phyloP scores from a whole-genome alignment of 2,888 invertebrate species.

The Drosophila trichaetosa region DNA sequence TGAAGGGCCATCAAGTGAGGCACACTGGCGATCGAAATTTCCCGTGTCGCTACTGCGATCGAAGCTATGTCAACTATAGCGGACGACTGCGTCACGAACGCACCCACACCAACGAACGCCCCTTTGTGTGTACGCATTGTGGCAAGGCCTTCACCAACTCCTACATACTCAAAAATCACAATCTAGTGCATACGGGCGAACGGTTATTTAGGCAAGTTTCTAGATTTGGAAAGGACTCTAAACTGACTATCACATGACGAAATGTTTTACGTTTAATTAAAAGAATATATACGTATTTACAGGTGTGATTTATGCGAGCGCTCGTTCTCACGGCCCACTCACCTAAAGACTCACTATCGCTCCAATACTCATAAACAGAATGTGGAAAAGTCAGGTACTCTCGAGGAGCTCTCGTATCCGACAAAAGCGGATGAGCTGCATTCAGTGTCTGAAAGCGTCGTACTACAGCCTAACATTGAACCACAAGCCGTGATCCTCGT shows the following conservation, averaged over 20 bases:
- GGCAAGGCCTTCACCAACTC: slow-evolving; percentile 79
- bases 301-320: slow-evolving; percentile 82
- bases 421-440: neutral
- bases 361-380: slow-evolving; percentile 83
- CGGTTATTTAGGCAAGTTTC: slow-evolving; percentile 71
- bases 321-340: slow-evolving; percentile 83
- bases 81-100: slow-evolving; percentile 78
- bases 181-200: slow-evolving; percentile 80
- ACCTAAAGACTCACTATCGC: slow-evolving; percentile 81
- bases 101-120: slow-evolving; percentile 81
- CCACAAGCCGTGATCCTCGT: neutral
- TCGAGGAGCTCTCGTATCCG: slow-evolving; percentile 4
- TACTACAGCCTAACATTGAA: slow-evolving; percentile 7
- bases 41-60: slow-evolving; percentile 74
- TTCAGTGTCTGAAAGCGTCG: neutral
- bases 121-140: slow-evolving; percentile 75
- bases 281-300: neutral
- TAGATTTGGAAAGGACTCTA: neutral
- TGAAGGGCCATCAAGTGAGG: slow-evolving; percentile 78
- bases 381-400: slow-evolving; percentile 52
- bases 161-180: slow-evolving; percentile 81
- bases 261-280: neutral
- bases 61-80: slow-evolving; percentile 78
- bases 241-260: neutral
- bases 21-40: slow-evolving; percentile 80